Conservation (phyloP, 1,140 invertebrate genomes). For the Gonatopus flavifemur region DNA sequence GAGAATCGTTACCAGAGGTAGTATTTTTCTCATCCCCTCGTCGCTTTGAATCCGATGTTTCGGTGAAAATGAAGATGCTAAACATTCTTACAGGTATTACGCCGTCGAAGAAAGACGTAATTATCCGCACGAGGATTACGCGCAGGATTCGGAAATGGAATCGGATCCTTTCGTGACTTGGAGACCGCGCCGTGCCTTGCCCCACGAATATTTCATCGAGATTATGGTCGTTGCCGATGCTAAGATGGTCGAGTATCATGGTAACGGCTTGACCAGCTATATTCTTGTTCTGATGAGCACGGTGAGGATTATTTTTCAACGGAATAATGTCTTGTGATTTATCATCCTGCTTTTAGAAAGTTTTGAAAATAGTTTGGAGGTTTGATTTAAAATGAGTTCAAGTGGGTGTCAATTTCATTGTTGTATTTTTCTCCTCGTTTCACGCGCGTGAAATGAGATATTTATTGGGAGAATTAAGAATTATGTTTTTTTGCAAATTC, state of each 20-base stretch:
- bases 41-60: too few species aligned
- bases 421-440: too few species aligned
- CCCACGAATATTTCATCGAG: slow-evolving; percentile 74
- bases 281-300: slow-evolving; percentile 80
- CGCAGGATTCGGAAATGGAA: slow-evolving; percentile 28
- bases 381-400: too few species aligned
- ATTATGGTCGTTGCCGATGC: slow-evolving; percentile 78
- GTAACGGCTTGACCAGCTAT: slow-evolving; percentile 65
- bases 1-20: slow-evolving; percentile 16
- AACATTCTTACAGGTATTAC: slow-evolving; percentile 30
- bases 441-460: too few species aligned
- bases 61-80: too few species aligned
- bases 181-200: slow-evolving; percentile 45
- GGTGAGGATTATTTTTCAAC: slow-evolving; percentile 58
- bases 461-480: too few species aligned
- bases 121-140: slow-evolving; percentile 19
- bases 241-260: slow-evolving; percentile 77
- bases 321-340: too few species aligned
- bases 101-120: slow-evolving; percentile 16
- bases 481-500: too few species aligned
- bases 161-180: slow-evolving; percentile 33
- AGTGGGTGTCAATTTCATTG: too few species aligned
- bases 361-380: too few species aligned
- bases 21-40: too few species aligned
- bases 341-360: too few species aligned